Evolutionary conservation across 2,113 vertebrate species (phyloP).

Genomic region (Gopherus evgoodei): DNA sequence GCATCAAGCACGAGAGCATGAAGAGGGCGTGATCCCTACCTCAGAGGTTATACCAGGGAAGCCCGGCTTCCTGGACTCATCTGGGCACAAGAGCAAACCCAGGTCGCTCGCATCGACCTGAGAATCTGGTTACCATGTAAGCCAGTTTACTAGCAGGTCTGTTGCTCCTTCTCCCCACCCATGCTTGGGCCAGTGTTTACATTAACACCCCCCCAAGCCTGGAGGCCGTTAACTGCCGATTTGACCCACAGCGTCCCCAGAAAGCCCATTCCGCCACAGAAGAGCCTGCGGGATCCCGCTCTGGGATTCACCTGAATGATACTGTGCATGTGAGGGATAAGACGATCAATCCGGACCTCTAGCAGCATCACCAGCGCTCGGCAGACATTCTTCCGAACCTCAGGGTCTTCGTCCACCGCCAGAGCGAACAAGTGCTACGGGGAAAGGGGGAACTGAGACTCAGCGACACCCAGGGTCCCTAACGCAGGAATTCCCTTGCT

Average conservation of each 20-base stretch:
- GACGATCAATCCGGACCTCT: slow-evolving; percentile 93
- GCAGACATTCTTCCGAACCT: slow-evolving; percentile 95
- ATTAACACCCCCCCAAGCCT: not conserved
- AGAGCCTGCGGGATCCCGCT: not conserved
- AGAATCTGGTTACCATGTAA: not conserved
- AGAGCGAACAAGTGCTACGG: slow-evolving; percentile 91
- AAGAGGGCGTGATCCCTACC: not conserved
- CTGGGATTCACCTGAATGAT: slow-evolving; percentile 88
- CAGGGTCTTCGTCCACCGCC: slow-evolving; percentile 92
- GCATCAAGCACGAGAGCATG: not conserved
- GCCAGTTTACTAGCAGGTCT: not conserved
- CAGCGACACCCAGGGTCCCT: not conserved
- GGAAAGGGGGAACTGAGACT: not conserved
- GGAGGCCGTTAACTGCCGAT: not conserved
- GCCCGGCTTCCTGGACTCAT: not conserved
- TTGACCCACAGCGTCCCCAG: not conserved
- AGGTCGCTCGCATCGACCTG: not conserved
- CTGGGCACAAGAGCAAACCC: not conserved
- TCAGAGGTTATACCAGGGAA: not conserved
- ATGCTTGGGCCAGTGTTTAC: not conserved
- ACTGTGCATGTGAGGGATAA: slow-evolving; percentile 97
- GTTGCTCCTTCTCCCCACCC: not conserved
- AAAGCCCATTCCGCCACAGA: not conserved
- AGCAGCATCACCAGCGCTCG: slow-evolving; percentile 94
- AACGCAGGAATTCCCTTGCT: not conserved